phyloP scores from a whole-genome alignment of 2,113 vertebrate genomes.

The Casuarius casuarius region DNA sequence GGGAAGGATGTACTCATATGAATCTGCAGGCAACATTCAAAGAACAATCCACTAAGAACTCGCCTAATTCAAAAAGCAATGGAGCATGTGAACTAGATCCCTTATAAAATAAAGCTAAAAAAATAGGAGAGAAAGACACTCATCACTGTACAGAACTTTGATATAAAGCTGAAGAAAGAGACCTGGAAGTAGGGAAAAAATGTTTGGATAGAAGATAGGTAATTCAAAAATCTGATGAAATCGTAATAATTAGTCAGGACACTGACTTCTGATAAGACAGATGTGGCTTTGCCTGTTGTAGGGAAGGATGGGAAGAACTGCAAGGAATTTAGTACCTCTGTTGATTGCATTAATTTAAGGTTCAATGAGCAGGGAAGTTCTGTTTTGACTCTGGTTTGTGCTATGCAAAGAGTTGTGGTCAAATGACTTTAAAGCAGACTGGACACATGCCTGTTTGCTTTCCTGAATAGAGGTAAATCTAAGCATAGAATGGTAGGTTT shows the following conservation, averaged over 20 bases:
- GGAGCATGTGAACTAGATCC: neutral
- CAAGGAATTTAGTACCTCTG: neutral
- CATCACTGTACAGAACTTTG: neutral
- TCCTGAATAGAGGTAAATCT: neutral
- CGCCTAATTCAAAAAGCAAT: neutral
- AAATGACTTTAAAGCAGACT: neutral
- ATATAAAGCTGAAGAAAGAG: neutral
- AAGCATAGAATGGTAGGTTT: neutral
- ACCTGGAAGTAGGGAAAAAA: neutral
- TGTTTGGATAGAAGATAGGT: neutral
- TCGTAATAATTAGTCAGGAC: too few relatives aligned
- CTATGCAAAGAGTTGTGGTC: neutral
- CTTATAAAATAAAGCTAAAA: neutral
- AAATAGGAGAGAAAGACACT: neutral
- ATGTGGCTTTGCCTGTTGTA: neutral
- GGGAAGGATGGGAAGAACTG: neutral
- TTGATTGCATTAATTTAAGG: neutral
- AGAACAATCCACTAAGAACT: slow-evolving; percentile 22
- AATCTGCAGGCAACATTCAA: slow-evolving; percentile 10
- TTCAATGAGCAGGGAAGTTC: neutral
- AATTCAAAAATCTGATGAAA: neutral
- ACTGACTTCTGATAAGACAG: too few relatives aligned
- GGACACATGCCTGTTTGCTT: neutral
- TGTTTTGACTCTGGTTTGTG: neutral
- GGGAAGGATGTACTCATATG: slow-evolving; percentile 11